These are phyloP conservation scores for Passer montanus DNA, from an alignment of 2,113 vertebrate species.

Conservation along the genomic window DNA sequence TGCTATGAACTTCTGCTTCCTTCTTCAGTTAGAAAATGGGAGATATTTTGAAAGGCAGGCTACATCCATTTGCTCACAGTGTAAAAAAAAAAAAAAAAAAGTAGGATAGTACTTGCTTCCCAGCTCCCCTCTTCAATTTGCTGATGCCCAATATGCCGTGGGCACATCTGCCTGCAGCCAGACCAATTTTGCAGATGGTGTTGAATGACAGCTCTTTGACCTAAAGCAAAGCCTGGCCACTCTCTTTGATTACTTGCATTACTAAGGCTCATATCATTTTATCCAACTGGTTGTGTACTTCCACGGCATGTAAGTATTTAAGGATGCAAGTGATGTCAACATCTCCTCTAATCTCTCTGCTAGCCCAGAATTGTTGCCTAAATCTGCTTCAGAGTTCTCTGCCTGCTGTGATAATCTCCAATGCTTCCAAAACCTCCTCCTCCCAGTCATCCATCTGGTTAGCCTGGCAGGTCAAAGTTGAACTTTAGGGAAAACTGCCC, in stretches of 20 bases:
- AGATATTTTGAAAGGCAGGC: neutral
- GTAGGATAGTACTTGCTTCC: neutral
- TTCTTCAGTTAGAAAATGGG: neutral
- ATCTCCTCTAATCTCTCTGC: neutral
- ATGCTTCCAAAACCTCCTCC: neutral
- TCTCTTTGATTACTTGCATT: slow-evolving; percentile 5
- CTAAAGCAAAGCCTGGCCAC: neutral
- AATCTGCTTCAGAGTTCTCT: neutral
- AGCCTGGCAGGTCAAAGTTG: neutral
- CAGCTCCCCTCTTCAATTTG: neutral
- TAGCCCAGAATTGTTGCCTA: neutral
- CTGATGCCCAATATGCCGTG: neutral
- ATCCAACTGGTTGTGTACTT: neutral
- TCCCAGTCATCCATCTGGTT: neutral
- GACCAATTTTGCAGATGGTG: neutral
- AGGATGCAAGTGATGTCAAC: neutral
- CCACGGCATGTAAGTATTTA: neutral
- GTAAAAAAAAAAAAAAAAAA: neutral
- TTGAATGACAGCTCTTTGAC: neutral
- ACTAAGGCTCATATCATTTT: neutral
- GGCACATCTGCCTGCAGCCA: neutral
- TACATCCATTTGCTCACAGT: neutral
- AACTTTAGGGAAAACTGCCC: neutral
- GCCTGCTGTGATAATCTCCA: neutral
- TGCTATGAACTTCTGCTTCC: neutral